Evolutionary conservation across 2,113 vertebrate species (phyloP).

Genomic region (Nesoenas mayeri): DNA sequence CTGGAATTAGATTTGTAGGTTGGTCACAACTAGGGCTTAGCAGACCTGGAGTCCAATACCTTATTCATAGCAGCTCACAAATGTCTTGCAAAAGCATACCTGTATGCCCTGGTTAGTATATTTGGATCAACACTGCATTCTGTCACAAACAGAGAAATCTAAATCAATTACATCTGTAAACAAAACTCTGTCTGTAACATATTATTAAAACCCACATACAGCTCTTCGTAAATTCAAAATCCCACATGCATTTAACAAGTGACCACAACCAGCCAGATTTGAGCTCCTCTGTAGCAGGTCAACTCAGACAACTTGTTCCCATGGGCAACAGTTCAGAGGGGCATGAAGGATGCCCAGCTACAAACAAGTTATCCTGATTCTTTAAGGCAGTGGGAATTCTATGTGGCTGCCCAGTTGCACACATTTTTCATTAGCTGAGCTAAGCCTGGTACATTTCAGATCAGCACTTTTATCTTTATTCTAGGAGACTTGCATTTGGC

Average conservation of each 20-base stretch:
- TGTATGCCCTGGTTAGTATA: background rate
- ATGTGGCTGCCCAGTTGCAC: background rate
- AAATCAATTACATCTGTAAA: background rate
- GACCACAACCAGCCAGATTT: background rate
- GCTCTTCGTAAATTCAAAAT: background rate
- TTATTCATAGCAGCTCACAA: background rate
- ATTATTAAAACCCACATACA: background rate
- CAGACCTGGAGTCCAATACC: background rate
- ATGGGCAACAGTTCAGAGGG: background rate
- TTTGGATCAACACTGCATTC: background rate
- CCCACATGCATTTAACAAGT: background rate
- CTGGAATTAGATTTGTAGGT: background rate
- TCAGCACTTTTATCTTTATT: background rate
- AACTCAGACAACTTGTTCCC: background rate
- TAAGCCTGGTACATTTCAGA: background rate
- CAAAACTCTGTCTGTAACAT: background rate
- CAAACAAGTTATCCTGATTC: background rate
- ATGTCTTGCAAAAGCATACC: background rate
- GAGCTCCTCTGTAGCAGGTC: background rate
- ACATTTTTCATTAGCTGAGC: background rate
- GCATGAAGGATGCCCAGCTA: rapidly evolving
- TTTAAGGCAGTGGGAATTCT: background rate
- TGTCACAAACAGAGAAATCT: background rate
- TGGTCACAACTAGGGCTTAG: background rate
- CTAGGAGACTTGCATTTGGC: background rate